phyloP scores from a whole-genome alignment of 2,113 vertebrate species.

The Leucopternis melanops region DNA sequence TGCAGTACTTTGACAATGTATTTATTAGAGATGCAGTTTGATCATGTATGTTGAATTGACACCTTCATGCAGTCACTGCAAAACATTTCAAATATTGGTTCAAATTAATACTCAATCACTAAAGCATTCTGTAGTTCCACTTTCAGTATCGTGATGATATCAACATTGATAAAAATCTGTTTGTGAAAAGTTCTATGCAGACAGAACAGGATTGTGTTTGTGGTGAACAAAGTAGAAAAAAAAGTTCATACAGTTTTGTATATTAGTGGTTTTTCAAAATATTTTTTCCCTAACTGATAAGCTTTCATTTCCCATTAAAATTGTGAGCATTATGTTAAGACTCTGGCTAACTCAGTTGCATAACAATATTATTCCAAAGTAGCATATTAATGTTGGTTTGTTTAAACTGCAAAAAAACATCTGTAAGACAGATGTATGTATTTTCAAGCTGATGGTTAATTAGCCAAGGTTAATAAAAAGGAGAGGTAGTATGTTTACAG shows the following conservation, averaged over 20 bases:
- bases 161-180: not conserved
- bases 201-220: not conserved
- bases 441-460: slow-evolving; percentile 37
- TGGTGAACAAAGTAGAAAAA: not conserved
- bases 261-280: not conserved
- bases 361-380: not conserved
- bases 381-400: not conserved
- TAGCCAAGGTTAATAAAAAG: slow-evolving; percentile 49
- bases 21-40: not conserved
- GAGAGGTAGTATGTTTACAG: slow-evolving; percentile 17
- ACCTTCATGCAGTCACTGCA: not conserved
- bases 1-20: not conserved
- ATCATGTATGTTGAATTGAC: not conserved
- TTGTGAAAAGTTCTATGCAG: not conserved
- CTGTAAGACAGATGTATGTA: not conserved
- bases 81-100: not conserved
- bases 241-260: not conserved
- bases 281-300: not conserved
- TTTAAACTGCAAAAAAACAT: not conserved
- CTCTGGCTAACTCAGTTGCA: not conserved
- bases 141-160: not conserved
- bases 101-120: not conserved
- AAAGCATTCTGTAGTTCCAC: not conserved
- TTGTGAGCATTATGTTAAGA: not conserved
- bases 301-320: not conserved